Evolutionary conservation across 2,888 invertebrate species (phyloP).

Genomic region (Ramazzottius varieornatus): DNA sequence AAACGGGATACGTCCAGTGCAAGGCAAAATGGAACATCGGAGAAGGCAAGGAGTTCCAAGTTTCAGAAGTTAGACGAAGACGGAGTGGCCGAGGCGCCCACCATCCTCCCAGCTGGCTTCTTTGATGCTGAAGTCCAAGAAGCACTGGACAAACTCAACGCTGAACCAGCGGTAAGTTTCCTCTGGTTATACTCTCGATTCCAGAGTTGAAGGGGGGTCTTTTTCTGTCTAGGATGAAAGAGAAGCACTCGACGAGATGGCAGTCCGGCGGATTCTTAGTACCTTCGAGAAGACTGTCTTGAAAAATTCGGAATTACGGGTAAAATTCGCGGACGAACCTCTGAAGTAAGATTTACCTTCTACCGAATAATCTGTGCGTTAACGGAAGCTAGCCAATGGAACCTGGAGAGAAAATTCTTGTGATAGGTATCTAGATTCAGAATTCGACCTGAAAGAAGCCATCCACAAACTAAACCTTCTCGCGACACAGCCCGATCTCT

Average conservation of each 20-base stretch:
- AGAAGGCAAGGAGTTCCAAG: too few relatives aligned
- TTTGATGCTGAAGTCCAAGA: not conserved
- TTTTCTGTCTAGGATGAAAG: conserved; percentile 30
- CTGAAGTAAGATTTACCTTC: conserved; percentile 62
- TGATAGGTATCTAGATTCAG: conserved; percentile 67
- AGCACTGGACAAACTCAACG: not conserved
- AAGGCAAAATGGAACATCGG: too few relatives aligned
- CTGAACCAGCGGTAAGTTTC: not conserved
- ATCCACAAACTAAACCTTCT: conserved; percentile 69
- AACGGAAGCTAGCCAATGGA: too few relatives aligned
- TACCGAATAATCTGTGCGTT: too few relatives aligned
- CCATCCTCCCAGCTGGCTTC: not conserved
- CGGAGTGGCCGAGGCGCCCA: too few relatives aligned
- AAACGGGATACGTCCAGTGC: too few relatives aligned
- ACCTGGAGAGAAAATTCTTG: too few relatives aligned
- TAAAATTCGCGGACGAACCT: conserved; percentile 84
- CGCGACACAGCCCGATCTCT: conserved; percentile 81
- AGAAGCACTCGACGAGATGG: conserved; percentile 61
- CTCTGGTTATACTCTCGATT: not conserved
- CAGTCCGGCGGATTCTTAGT: conserved; percentile 59
- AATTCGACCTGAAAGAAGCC: conserved; percentile 65
- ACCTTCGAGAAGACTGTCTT: conserved; percentile 78
- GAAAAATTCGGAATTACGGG: conserved; percentile 85
- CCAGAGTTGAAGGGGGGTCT: not conserved
- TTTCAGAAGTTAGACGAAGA: too few relatives aligned